phyloP scores from a whole-genome alignment of 1,140 invertebrate species.

The Gyrodactylus salaris region DNA sequence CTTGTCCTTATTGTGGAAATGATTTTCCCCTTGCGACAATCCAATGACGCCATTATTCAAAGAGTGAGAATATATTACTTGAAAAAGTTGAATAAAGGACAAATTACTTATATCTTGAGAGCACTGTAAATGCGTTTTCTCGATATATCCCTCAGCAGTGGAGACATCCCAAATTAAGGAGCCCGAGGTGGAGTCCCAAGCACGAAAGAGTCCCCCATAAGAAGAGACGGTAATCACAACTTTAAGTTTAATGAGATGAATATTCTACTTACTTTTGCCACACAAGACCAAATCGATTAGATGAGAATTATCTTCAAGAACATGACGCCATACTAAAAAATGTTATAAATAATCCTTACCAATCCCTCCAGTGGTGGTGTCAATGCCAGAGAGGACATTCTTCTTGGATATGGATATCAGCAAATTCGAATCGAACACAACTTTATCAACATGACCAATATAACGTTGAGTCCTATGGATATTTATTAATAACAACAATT shows the following conservation, averaged over 20 bases:
- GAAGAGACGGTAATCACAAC: background rate
- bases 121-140: background rate
- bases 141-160: background rate
- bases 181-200: background rate
- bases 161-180: background rate
- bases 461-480: background rate
- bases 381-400: background rate
- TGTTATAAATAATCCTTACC: background rate
- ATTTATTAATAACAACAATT: background rate
- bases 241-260: background rate
- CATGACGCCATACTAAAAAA: constrained; percentile 2
- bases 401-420: background rate
- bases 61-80: too few species aligned
- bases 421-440: background rate
- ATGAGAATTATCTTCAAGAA: background rate
- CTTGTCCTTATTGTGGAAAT: too few species aligned
- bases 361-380: background rate
- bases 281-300: background rate
- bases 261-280: background rate
- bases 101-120: too few species aligned
- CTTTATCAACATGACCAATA: background rate
- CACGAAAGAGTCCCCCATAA: background rate
- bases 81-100: too few species aligned
- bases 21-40: too few species aligned
- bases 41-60: too few species aligned